A percentile compares a stretch with the other conserved stretches of the same genome.
These are phyloP conservation scores for Pycnonotus jocosus DNA, from an alignment of 2,113 vertebrate species.

Conservation along the genomic window DNA sequence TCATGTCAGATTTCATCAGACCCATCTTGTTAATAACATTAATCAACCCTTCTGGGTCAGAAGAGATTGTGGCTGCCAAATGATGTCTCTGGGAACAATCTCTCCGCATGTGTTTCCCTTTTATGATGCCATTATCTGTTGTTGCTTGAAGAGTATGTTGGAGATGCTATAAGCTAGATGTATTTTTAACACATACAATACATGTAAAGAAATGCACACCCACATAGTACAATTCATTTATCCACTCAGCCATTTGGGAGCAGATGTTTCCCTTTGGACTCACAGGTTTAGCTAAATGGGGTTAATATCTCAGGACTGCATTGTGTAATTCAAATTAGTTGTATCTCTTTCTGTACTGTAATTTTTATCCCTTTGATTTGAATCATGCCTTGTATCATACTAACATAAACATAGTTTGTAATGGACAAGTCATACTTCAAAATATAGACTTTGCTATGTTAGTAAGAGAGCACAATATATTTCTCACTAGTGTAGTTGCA, in stretches of 20 bases:
- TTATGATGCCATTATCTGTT: background rate
- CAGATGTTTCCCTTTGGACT: background rate
- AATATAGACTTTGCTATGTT: background rate
- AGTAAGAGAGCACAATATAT: background rate
- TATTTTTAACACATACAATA: background rate
- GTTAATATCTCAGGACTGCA: background rate
- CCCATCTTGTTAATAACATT: background rate
- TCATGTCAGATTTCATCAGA: background rate
- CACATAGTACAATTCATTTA: background rate
- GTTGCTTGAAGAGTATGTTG: background rate
- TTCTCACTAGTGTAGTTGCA: background rate
- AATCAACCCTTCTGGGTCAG: background rate
- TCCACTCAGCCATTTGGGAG: background rate
- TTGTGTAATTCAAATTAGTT: background rate
- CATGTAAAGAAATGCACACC: background rate
- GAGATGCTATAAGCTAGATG: background rate
- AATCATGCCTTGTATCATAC: background rate
- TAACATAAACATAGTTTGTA: background rate
- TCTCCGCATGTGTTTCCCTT: background rate
- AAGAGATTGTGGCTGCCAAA: background rate
- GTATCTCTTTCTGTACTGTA: background rate
- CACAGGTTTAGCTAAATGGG: background rate
- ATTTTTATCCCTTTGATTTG: background rate
- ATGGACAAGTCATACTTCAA: background rate
- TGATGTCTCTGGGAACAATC: background rate